phyloP scores from a whole-genome alignment of 2,797 vertebrate species.

The Lutjanus argentimaculatus region DNA sequence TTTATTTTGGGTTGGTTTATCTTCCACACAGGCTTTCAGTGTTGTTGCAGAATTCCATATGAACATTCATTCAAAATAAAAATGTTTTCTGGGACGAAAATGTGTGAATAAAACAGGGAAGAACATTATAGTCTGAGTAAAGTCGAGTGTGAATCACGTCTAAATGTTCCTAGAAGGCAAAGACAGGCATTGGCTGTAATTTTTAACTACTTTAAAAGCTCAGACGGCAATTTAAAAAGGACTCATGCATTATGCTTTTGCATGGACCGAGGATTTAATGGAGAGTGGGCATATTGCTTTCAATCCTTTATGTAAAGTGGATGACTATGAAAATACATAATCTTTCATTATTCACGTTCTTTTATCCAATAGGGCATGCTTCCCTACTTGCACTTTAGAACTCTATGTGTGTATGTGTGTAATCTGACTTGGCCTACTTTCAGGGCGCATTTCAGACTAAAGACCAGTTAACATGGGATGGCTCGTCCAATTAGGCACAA shows the following conservation, averaged over 20 bases:
- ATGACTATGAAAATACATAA: conserved; percentile 17
- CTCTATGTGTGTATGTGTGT: not conserved
- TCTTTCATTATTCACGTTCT: conserved; percentile 25
- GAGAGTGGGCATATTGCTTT: not conserved
- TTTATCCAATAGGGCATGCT: not conserved
- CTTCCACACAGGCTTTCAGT: not conserved
- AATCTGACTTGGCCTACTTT: too few relatives aligned
- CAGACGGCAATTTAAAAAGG: not conserved
- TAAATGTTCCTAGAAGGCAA: not conserved
- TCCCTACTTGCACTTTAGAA: not conserved
- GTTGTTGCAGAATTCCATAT: not conserved
- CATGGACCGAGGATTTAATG: not conserved
- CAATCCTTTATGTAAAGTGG: not conserved
- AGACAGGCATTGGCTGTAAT: not conserved
- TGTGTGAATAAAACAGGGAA: too few relatives aligned
- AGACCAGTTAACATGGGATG: too few relatives aligned
- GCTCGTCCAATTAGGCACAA: too few relatives aligned
- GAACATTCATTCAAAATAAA: not conserved
- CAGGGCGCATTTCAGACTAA: too few relatives aligned
- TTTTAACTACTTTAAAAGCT: conserved; percentile 7
- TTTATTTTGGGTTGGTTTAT: not conserved
- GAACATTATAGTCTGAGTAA: not conserved
- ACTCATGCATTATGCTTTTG: not conserved
- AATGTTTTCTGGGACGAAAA: not conserved
- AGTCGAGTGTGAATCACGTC: not conserved